Base-by-base conservation (phyloP, 2,113 vertebrate species). In the Danionella cerebrum region DNA sequence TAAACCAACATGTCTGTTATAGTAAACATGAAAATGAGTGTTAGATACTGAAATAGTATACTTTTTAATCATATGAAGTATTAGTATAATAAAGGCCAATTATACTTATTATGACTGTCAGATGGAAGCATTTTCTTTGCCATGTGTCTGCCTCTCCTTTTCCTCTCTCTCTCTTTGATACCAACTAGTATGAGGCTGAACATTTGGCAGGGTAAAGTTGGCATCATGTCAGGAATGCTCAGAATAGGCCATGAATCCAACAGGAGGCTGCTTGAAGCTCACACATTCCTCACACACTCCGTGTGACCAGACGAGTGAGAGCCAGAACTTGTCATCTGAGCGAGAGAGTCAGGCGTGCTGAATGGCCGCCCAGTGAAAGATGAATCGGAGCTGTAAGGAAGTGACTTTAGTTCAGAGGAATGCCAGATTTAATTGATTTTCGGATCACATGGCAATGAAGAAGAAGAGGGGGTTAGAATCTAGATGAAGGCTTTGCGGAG, bases 371-470 rank as follows among this genome's bases (percentile, higher is more conserved):
- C 21, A 60, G 44, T 65, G 45, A 67, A 24, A 52, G 59, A 47
- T 69, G 39, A 76, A 76, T 65, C 69, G 71, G 1, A 84, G 78
- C 84, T 80, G 79, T 44, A 52, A 19, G 55, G 85, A 87, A 88
- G 80, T 93, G 90, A 95, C 84, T 84, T 91, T 87, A 92, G 83
- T 78, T 72, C 73, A 53, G 42, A 88, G 78, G 88, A 93, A 93
- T 90, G 87, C 85, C 84, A 80, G 83, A 88, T 89, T 88, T 89
- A 88, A 89, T 93, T 84, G 80, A 92, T 93, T 90, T 22, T 12
- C 83, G 69, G 85, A 84, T 80, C 83, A 85, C 80, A 81, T 85
- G 89, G 84, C 81, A 27, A 66, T 60, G 69, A 60, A 41, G 25
- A 36, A n/a, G 53, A 41, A n/a, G 39, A 41, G 83, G 78, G 81